These are phyloP conservation scores for Fulmarus glacialis DNA, from an alignment of 2,113 vertebrate species.

Conservation along the genomic window DNA sequence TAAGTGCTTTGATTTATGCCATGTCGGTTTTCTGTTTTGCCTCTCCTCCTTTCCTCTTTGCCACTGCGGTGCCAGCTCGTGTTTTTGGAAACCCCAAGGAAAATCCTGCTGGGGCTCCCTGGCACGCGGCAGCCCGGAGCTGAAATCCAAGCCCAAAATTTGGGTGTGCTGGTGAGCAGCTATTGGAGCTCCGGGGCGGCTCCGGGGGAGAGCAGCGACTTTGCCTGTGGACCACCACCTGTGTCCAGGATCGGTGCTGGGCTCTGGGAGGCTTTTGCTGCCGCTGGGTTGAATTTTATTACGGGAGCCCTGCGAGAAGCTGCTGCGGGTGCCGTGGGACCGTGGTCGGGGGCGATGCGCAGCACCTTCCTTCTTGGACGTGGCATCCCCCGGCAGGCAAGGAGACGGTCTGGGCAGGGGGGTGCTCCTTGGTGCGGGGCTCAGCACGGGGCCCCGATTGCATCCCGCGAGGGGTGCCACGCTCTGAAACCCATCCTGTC, in stretches of 20 bases:
- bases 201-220: neutral
- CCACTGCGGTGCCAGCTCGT: fast-evolving
- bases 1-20: neutral
- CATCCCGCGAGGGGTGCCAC: neutral
- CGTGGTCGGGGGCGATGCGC: fast-evolving
- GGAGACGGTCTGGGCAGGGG: neutral
- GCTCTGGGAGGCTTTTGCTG: neutral
- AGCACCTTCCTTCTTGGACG: neutral
- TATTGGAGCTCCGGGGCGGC: neutral
- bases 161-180: neutral
- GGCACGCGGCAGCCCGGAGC: neutral
- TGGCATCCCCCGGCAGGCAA: neutral
- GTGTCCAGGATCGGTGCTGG: fast-evolving
- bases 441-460: fast-evolving
- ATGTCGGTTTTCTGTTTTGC: neutral
- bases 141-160: neutral
- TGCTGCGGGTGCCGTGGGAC: neutral
- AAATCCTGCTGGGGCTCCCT: neutral
- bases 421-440: too few species aligned
- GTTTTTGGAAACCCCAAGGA: neutral
- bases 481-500: neutral
- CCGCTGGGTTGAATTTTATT: neutral
- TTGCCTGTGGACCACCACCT: fast-evolving
- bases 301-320: neutral
- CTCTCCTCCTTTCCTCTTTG: neutral